Evolutionary conservation across 1,140 invertebrate genomes (phyloP), one percentile per base, ranked within the genome.

Genomic region (Lamellibrachia luymesi): DNA sequence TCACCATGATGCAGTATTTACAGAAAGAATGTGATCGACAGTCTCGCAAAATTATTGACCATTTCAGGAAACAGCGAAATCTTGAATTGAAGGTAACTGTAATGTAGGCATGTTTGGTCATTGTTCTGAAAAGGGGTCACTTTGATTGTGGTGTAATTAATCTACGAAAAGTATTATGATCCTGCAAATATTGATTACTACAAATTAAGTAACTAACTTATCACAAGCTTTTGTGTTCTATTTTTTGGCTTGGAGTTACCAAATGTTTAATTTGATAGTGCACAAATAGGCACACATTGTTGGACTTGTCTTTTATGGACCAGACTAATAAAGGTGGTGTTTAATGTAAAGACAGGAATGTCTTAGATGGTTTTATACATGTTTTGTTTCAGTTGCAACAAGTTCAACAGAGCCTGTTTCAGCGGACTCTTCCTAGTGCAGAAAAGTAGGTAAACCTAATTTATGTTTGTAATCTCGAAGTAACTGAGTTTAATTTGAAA

Each of bases 11-110:
- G 92, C 97, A 96, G 92, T 97, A 97, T 95, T 95, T 99, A 92
- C 98, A 99, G 96, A 97, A 97, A 95, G 98, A 99, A 96, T 99
- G 98, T 96, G 98, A 99, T 95, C 95, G 97, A 93, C 98, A 98
- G 95, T 96, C 97, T 94, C 95, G 96, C 50, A 95, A 95, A 94
- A 97, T 99, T 94, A 95, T 99, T 92, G 96, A 97, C 80, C 98
- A 98, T 95, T 99, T 99, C 96, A 97, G 97, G 95, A 97, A 97
- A 95, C 97, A 97, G 93, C 96, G 98, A 92, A 97, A 97, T 94
- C 97, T 98, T 94, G 97, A 97, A 92, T 97, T 97, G 94, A 97
- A 97, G 96, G 97, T 98, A 80, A 97, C 97, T 94, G 93, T 97
- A 97, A 22, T 92, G 17, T 10, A 10, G 49, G 7, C 17, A 27